Base-by-base conservation (phyloP, 2,888 invertebrate genomes). In the Pollenia angustigena region DNA sequence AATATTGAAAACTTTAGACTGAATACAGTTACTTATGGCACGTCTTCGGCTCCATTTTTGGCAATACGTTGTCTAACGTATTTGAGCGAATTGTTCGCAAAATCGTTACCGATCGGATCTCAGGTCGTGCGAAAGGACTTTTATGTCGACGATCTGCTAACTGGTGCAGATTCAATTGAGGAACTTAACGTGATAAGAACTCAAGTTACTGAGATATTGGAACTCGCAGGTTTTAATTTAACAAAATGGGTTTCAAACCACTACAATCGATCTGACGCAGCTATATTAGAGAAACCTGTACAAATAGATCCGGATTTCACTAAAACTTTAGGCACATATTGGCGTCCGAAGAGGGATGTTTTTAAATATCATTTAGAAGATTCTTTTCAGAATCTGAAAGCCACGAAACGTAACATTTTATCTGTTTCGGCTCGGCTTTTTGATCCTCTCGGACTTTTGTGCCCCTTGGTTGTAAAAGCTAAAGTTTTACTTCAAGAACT, bases 141-240 rank as follows among this genome's bases (percentile, higher is more conserved):
- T 46, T 74, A 74, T 44, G 74, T 74, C n/a, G 74, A 74, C 18
- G 74, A 74, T 46, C n/a, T 74, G 16, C 18, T 74, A 10, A 74
- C 58, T 44, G 74, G 60, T 58, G 74, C 60, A 11, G 74, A 74
- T 46, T 40, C 42, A 11, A 46, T 74, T n/a, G 48, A 74, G 0
- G 42, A 42, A 14, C 42, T 62, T 23, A 23, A 23, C 23, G 23
- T 56, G 16, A 23, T 23, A 23, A 23, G 23, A 23, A 11, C 10
- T 23, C 56, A 23, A 23, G 18, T 56, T 10, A 11, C 56, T 4
- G 6, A 60, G 40, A 40, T 40, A 6, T 60, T n/a, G 40, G 4
- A 64, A 64, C 46, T 44, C 44, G 44, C 62, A 44, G 66, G 66
- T 6, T 66, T 66, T 48, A 23, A 50, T 12, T 32, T 66, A 23